Conservation (phyloP, 64 coral and sea anemone species). For the Montipora cactus region DNA sequence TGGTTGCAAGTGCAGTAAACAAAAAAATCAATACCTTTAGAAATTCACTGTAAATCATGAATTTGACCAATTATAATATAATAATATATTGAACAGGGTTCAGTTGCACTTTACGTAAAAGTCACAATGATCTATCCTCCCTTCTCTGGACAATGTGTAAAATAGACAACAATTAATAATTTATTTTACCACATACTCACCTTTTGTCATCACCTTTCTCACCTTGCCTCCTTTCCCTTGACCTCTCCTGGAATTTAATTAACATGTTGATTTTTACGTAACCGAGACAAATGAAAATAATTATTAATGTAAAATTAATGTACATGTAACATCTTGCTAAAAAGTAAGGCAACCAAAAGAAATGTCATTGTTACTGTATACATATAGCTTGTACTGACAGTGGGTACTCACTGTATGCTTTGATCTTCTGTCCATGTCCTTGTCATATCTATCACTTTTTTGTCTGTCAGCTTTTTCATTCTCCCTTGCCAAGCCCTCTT, state of each 20-base stretch:
- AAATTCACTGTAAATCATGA: too few relatives aligned
- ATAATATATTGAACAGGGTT: too few relatives aligned
- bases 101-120: too few relatives aligned
- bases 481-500: constrained; percentile 23
- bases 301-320: too few relatives aligned
- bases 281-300: too few relatives aligned
- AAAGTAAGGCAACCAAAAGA: background rate
- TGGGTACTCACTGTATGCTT: background rate
- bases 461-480: constrained; percentile 25
- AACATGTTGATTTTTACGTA: too few relatives aligned
- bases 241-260: background rate
- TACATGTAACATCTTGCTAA: too few relatives aligned
- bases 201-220: background rate
- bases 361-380: background rate
- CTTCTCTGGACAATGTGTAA: too few relatives aligned
- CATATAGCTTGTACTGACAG: background rate
- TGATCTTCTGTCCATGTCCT: constrained; percentile 42
- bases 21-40: too few relatives aligned
- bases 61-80: too few relatives aligned
- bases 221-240: constrained; percentile 1
- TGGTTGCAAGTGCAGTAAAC: too few relatives aligned
- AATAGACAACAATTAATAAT: too few relatives aligned
- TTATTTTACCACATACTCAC: background rate
- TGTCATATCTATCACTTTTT: constrained; percentile 47
- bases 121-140: background rate